Conservation (phyloP, 2,113 vertebrate genomes). For the Elachura formosa region DNA sequence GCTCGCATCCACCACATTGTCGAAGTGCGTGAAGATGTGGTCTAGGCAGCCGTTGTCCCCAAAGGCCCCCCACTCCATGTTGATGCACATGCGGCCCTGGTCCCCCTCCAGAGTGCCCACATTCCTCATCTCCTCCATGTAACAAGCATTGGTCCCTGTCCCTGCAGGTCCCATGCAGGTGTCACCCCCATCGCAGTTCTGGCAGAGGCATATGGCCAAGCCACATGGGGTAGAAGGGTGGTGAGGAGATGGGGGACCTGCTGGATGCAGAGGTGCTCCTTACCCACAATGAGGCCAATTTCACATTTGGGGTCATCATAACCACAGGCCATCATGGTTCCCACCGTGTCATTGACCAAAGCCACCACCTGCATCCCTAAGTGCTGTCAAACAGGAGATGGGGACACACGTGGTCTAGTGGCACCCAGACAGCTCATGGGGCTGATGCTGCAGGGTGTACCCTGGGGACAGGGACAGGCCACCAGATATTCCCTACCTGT, state of each 20-base stretch:
- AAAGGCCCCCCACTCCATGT: slow-evolving; percentile 80
- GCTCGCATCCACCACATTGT: slow-evolving; percentile 49
- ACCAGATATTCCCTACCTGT: slow-evolving; percentile 43
- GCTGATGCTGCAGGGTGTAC: not conserved
- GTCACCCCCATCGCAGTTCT: not conserved
- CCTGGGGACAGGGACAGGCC: not conserved
- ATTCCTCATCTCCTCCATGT: slow-evolving; percentile 77
- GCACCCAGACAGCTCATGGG: not conserved
- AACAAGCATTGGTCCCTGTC: slow-evolving; percentile 77
- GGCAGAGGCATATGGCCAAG: not conserved
- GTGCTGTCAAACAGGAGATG: slow-evolving; percentile 57
- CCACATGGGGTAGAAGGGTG: not conserved
- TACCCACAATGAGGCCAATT: slow-evolving; percentile 78
- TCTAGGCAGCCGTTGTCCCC: slow-evolving; percentile 71
- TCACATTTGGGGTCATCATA: slow-evolving; percentile 73
- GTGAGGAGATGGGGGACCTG: not conserved
- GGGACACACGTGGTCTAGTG: not conserved
- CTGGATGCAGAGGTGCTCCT: not conserved
- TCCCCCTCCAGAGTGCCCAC: slow-evolving; percentile 51
- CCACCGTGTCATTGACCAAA: slow-evolving; percentile 79
- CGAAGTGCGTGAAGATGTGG: slow-evolving; percentile 56
- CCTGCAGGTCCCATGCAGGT: not conserved
- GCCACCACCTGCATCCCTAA: slow-evolving; percentile 71
- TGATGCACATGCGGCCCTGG: slow-evolving; percentile 74
- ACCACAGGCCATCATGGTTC: slow-evolving; percentile 82